Conservation (phyloP, 2,888 invertebrate genomes). For the Drosophila aldrichi region DNA sequence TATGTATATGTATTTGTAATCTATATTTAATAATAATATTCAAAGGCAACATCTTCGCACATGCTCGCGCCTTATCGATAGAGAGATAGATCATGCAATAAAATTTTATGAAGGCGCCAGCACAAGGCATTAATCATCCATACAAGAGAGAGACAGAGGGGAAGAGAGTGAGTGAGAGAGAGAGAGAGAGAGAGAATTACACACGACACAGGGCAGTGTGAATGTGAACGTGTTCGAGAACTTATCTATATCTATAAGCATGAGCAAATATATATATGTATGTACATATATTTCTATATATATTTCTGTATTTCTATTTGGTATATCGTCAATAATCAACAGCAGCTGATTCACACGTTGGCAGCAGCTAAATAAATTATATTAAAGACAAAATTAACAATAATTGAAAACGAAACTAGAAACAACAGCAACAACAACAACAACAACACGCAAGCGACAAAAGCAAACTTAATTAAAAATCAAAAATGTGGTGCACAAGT, state of each 20-base stretch:
- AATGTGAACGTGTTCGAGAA: constrained; percentile 19
- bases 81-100: constrained; percentile 51
- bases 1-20: neutral
- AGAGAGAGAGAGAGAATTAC: constrained; percentile 3
- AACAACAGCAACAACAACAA: neutral
- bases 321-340: constrained; percentile 36
- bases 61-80: constrained; percentile 14
- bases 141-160: constrained; percentile 9
- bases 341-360: constrained; percentile 62
- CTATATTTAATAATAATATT: neutral
- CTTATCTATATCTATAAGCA: constrained; percentile 31
- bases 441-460: constrained; percentile 17
- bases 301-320: constrained; percentile 1
- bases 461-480: constrained; percentile 64
- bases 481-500: constrained; percentile 56
- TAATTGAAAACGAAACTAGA: constrained; percentile 36
- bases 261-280: constrained; percentile 8
- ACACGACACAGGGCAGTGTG: constrained; percentile 1
- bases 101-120: constrained; percentile 64
- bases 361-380: constrained; percentile 17
- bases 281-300: neutral
- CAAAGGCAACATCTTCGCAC: neutral
- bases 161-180: constrained; percentile 13
- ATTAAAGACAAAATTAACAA: constrained; percentile 28
- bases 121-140: constrained; percentile 40